Conservation (phyloP, 1,140 invertebrate genomes). For the Metaphire vulgaris region DNA sequence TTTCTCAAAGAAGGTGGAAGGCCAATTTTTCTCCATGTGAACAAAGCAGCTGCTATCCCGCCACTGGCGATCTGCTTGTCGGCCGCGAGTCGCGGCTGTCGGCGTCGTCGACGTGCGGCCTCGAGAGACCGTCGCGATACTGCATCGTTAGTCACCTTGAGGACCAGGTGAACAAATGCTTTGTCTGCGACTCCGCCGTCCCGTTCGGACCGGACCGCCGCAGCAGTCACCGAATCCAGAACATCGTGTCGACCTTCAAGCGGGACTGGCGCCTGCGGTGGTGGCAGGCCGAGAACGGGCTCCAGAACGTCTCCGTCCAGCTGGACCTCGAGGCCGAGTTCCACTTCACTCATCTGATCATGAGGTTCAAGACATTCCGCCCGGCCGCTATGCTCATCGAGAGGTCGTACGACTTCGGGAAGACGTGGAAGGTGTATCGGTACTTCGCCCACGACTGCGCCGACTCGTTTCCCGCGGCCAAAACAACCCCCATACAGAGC, state of each 20-base stretch:
- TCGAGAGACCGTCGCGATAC: conserved; percentile 65
- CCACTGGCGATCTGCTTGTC: conserved; percentile 95
- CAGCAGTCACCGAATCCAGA: conserved; percentile 77
- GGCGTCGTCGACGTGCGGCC: conserved; percentile 91
- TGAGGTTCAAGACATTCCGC: conserved; percentile 89
- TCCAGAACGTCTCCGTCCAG: conserved; percentile 81
- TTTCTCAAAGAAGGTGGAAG: not conserved
- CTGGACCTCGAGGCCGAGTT: conserved; percentile 91
- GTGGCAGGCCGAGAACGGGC: conserved; percentile 94
- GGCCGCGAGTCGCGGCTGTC: conserved; percentile 76
- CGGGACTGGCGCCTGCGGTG: conserved; percentile 61
- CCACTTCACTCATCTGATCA: conserved; percentile 94
- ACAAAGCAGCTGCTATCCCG: conserved; percentile 91
- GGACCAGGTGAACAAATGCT: conserved; percentile 64
- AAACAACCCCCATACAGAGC: conserved; percentile 61
- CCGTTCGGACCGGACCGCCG: conserved; percentile 45
- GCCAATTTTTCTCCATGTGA: conserved; percentile 60
- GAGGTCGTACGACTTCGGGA: conserved; percentile 83
- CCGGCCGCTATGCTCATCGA: conserved; percentile 92
- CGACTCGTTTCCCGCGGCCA: conserved; percentile 71
- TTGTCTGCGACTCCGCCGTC: conserved; percentile 78
- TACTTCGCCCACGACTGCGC: conserved; percentile 90
- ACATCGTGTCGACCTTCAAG: conserved; percentile 65
- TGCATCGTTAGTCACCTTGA: conserved; percentile 94
- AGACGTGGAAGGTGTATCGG: conserved; percentile 83